These are phyloP conservation scores for Ctenodactylus gundi DNA, from an alignment of 2,113 vertebrate species.

Conservation along the genomic window DNA sequence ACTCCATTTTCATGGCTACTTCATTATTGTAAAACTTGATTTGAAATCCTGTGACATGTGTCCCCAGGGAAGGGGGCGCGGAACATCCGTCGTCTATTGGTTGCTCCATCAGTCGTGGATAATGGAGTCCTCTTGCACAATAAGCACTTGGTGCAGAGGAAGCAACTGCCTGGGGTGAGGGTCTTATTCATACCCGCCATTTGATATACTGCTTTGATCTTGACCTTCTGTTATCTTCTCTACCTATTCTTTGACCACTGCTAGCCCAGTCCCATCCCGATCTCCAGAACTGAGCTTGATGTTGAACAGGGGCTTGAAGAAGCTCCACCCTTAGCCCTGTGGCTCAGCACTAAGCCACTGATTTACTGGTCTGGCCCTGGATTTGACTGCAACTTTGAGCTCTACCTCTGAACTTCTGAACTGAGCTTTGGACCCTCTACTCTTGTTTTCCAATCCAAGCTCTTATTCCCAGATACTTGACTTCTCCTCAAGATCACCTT, in stretches of 20 bases:
- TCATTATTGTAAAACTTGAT: slow-evolving; percentile 46
- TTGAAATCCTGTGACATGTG: slow-evolving; percentile 28
- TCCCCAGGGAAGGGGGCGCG: not conserved
- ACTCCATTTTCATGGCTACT: slow-evolving; percentile 40
- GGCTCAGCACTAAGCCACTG: not conserved
- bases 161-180: not conserved
- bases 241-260: not conserved
- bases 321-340: not conserved
- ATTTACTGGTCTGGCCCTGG: not conserved
- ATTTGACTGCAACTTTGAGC: not conserved
- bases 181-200: not conserved
- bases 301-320: not conserved
- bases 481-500: not conserved
- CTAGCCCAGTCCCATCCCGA: not conserved
- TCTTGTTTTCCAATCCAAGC: not conserved
- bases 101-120: not conserved
- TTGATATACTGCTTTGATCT: not conserved
- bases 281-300: not conserved
- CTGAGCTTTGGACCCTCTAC: not conserved
- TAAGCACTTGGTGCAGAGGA: not conserved
- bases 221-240: not conserved
- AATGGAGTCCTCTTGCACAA: not conserved
- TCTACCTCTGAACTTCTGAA: not conserved
- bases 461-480: not conserved
- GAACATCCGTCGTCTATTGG: not conserved